phyloP scores from a whole-genome alignment of 1,140 invertebrate species.

The Andricus grossulariae region DNA sequence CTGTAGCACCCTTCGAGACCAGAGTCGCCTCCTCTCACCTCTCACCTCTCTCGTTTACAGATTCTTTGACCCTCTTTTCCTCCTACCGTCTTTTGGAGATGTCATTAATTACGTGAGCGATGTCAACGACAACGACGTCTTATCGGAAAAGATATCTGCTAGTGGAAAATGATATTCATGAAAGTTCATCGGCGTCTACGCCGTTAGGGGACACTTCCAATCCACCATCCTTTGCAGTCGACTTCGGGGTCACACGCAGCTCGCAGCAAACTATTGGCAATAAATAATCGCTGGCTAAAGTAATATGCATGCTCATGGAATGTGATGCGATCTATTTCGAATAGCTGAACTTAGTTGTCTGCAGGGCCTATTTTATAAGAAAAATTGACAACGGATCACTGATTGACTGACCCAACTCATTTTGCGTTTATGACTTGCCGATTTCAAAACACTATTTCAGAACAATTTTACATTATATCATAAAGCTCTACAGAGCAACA shows the following conservation, averaged over 20 bases:
- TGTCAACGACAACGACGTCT: slow-evolving; percentile 63
- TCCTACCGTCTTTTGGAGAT: slow-evolving; percentile 50
- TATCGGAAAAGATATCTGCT: slow-evolving; percentile 75
- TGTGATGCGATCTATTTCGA: background rate
- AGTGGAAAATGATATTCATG: slow-evolving; percentile 76
- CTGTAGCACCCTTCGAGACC: slow-evolving; percentile 39
- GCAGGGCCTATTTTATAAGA: too few species aligned
- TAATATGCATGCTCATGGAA: background rate
- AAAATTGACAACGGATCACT: too few species aligned
- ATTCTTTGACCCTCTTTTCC: slow-evolving; percentile 50
- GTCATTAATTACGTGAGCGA: slow-evolving; percentile 73
- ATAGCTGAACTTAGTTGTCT: background rate
- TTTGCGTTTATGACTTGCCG: too few species aligned
- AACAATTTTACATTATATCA: too few species aligned
- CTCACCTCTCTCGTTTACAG: slow-evolving; percentile 47
- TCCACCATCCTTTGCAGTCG: background rate
- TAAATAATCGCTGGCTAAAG: background rate
- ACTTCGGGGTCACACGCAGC: background rate
- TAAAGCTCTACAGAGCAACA: too few species aligned
- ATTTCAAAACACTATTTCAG: too few species aligned
- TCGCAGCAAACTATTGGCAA: slow-evolving; percentile 31
- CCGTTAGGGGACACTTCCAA: background rate
- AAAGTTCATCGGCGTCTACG: slow-evolving; percentile 59
- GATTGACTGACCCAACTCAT: too few species aligned
- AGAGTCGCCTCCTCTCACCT: slow-evolving; percentile 40